Evolutionary conservation across 1,140 invertebrate genomes (phyloP), one percentile per base, ranked within the genome.

Genomic region (Rhynchophorus ferrugineus): DNA sequence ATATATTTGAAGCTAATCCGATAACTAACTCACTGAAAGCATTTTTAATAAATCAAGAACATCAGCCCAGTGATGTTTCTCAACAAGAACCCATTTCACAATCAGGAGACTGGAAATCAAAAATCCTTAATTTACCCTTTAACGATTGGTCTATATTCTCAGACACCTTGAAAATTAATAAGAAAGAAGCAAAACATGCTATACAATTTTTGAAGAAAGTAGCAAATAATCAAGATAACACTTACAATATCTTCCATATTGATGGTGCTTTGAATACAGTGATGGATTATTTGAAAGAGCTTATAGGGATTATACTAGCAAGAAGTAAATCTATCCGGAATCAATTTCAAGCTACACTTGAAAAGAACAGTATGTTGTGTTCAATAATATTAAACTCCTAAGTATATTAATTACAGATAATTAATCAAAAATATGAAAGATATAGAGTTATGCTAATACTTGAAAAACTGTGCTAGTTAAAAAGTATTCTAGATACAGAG

Each of bases 31-130:
- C n/a, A n/a, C n/a, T n/a, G n/a, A n/a, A n/a, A n/a, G n/a, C n/a
- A n/a, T n/a, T n/a, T n/a, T n/a, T n/a, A n/a, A n/a, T n/a, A n/a
- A n/a, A n/a, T n/a, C n/a, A n/a, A n/a, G n/a, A n/a, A n/a, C n/a
- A n/a, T n/a, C n/a, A n/a, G n/a, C n/a, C n/a, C n/a, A n/a, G n/a
- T n/a, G n/a, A n/a, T n/a, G n/a, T n/a, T n/a, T n/a, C n/a, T n/a
- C n/a, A n/a, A n/a, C n/a, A n/a, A n/a, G n/a, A n/a, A n/a, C n/a
- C n/a, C n/a, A n/a, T n/a, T n/a, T n/a, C n/a, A n/a, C n/a, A n/a
- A n/a, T n/a, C n/a, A n/a, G n/a, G n/a, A 1, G 49, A 53, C 13
- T 61, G 60, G 60, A 60, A 54, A 42, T 45, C 44, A 9, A 50
- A 52, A 19, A 59, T 59, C 24, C 36, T 34, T 5, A 48, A 41